phyloP scores from a whole-genome alignment of 2,113 vertebrate genomes.

The Athene cunicularia region DNA sequence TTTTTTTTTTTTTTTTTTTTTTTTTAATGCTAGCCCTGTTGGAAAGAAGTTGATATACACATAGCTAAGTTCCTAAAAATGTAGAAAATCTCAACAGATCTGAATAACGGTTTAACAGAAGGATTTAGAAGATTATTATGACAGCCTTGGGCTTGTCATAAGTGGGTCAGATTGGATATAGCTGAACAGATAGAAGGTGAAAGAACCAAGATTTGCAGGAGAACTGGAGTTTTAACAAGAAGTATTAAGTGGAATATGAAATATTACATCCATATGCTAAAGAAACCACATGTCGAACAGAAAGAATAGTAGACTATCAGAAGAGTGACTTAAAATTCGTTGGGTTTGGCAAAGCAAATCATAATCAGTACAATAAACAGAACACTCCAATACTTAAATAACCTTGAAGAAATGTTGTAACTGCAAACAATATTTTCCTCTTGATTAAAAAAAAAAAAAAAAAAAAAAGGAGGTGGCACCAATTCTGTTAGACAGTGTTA shows the following conservation, averaged over 20 bases:
- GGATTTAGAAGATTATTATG: neutral
- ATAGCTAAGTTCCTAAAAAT: conserved; percentile 9
- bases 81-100: neutral
- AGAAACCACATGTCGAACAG: conserved; percentile 68
- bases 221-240: conserved; percentile 54
- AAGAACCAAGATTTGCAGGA: conserved; percentile 24
- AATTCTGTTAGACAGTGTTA: neutral
- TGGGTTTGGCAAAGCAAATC: conserved; percentile 59
- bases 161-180: neutral
- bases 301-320: conserved; percentile 58
- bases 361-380: conserved; percentile 66
- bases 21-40: neutral
- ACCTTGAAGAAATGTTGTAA: conserved; percentile 35
- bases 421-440: conserved; percentile 18
- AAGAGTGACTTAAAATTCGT: conserved; percentile 58
- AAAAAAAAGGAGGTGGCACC: neutral
- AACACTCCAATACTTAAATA: conserved; percentile 50
- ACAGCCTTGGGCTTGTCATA: neutral
- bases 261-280: conserved; percentile 67
- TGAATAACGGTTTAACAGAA: neutral
- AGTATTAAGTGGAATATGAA: conserved; percentile 59
- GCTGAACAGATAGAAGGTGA: conserved; percentile 29
- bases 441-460: neutral
- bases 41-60: neutral
- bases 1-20: neutral